A percentile compares a stretch with the other conserved stretches of the same genome.
phyloP scores from a whole-genome alignment of 2,113 vertebrate species.

The Eretmochelys imbricata region DNA sequence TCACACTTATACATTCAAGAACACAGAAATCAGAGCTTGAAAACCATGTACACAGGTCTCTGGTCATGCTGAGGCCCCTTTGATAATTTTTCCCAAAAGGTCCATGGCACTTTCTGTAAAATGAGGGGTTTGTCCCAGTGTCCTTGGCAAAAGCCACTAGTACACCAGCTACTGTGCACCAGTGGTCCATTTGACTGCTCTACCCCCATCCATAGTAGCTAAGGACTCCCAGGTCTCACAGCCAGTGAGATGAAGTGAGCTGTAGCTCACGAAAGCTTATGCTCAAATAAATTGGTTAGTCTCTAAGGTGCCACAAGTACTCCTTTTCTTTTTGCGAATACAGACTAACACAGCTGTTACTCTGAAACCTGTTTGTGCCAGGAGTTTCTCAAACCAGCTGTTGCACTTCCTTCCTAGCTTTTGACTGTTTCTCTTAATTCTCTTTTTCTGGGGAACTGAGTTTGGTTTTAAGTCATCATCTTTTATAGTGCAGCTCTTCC shows the following conservation, averaged over 20 bases:
- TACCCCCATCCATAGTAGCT: background rate
- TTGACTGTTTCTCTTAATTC: background rate
- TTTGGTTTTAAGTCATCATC: background rate
- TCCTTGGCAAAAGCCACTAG: background rate
- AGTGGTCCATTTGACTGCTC: background rate
- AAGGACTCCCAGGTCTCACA: background rate
- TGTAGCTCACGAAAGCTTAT: too few species aligned
- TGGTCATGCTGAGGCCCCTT: background rate
- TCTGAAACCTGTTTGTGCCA: background rate
- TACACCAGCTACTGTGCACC: background rate
- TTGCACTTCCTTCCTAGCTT: background rate
- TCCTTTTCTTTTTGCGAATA: too few species aligned
- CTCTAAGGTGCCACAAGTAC: too few species aligned
- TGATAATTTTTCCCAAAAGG: background rate
- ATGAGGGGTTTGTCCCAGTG: background rate
- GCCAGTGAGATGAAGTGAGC: background rate
- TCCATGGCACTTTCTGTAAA: background rate
- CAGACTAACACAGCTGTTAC: too few species aligned
- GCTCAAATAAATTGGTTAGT: too few species aligned
- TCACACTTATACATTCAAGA: rapidly evolving
- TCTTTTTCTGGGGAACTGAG: background rate
- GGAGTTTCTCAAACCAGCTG: background rate
- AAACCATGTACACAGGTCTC: background rate
- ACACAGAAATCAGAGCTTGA: background rate
- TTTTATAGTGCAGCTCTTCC: background rate